Evolutionary conservation across 2,113 vertebrate species (phyloP).

Genomic region (Ia io): DNA sequence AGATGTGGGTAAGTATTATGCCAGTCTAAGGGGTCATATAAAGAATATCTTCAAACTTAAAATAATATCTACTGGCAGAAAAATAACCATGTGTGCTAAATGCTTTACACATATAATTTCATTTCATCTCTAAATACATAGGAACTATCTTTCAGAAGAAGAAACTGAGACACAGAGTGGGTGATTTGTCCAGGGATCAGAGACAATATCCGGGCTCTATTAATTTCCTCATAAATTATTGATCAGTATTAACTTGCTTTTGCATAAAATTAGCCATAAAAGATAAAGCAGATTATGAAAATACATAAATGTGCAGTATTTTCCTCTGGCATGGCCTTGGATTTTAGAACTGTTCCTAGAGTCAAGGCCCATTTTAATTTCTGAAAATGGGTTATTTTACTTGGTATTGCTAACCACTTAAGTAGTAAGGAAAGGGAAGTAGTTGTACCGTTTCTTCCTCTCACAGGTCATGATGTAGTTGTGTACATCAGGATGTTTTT

Average conservation of each 20-base stretch:
- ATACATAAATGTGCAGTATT: neutral
- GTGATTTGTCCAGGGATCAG: neutral
- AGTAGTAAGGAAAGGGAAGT: conserved; percentile 82
- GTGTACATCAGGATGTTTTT: conserved; percentile 85
- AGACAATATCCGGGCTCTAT: neutral
- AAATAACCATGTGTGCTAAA: neutral
- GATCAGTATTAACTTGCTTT: neutral
- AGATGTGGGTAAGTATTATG: neutral
- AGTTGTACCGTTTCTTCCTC: conserved; percentile 83
- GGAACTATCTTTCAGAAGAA: neutral
- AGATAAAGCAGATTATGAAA: neutral
- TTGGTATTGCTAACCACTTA: conserved; percentile 75
- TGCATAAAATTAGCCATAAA: neutral
- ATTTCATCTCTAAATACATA: neutral
- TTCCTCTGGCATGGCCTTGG: neutral
- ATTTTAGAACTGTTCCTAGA: conserved; percentile 53
- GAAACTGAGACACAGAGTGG: neutral
- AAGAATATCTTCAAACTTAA: neutral
- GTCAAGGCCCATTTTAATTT: conserved; percentile 48
- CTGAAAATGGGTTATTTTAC: conserved; percentile 68
- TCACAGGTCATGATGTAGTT: conserved; percentile 80
- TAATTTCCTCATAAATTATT: conserved; percentile 34
- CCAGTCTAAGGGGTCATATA: neutral
- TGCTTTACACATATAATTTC: neutral
- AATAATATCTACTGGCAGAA: conserved; percentile 2